Conservation (phyloP, 2,888 invertebrate species). For the Caenorhabditis doughertyi region DNA sequence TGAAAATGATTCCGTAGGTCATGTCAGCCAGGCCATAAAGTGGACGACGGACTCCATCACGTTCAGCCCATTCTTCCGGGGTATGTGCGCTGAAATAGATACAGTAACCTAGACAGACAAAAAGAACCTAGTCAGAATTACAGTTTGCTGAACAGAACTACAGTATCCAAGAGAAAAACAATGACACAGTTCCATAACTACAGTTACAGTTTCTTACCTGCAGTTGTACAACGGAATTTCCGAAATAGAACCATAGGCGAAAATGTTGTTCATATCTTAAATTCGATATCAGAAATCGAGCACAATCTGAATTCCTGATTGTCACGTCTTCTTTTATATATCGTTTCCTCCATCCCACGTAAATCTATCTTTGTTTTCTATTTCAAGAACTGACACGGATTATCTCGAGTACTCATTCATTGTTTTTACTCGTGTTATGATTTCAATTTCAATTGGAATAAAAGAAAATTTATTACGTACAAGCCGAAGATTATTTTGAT, state of each 20-base stretch:
- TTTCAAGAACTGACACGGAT: slow-evolving; percentile 1
- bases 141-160: too few relatives aligned
- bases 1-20: slow-evolving; percentile 40
- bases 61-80: slow-evolving; percentile 43
- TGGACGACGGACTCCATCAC: slow-evolving; percentile 41
- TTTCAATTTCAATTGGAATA: background rate
- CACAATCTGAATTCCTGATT: background rate
- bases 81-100: slow-evolving; percentile 34
- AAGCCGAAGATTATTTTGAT: background rate
- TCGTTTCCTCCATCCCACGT: background rate
- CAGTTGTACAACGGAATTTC: slow-evolving; percentile 50
- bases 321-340: background rate
- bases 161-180: too few relatives aligned
- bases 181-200: too few relatives aligned
- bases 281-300: background rate
- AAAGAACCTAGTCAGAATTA: too few relatives aligned
- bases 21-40: slow-evolving; percentile 25
- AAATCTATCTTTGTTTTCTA: background rate
- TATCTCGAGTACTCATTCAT: slow-evolving; percentile 7
- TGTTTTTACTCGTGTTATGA: background rate
- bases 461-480: background rate
- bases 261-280: slow-evolving; percentile 58
- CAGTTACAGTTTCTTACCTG: slow-evolving; percentile 23
- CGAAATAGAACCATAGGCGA: slow-evolving; percentile 40
- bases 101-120: background rate